Base-by-base conservation (phyloP, 2,113 vertebrate species). In the Leucopsar rothschildi region DNA sequence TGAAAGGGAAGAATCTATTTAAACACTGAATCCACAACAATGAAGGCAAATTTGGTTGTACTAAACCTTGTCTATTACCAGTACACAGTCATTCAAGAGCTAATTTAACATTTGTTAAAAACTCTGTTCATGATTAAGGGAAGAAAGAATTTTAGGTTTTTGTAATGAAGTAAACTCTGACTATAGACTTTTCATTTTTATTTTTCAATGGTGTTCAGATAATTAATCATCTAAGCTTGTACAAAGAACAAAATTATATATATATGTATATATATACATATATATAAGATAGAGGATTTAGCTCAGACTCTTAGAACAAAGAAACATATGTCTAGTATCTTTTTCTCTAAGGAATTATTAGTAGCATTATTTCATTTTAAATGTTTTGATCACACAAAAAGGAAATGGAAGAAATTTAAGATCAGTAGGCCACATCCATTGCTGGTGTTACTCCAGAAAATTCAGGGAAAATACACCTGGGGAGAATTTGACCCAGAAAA, bases 401-500 rank as follows among this genome's bases (percentile, higher is more conserved):
- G 28, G 59, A 96, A 92, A 84, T 45, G 20, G 33, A 88, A 73
- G 27, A 88, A 92, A 94, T 73, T 19, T 77, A 53, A 93, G 47
- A 91, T 93, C 69, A 86, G 56, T 64, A 93, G 82, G 47, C 42
- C 61, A 73, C 55, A 85, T 88, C 64, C 19, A n/a, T 70, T 80
- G 37, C 49, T 86, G 14, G 3, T 82, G 39, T 44, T 91, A 82
- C 24, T 72, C n/a, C 29, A 49, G 53, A 88, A 65, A 87, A 82
- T 71, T 72, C 69, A 92, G n/a, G 10, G 25, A 49, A 68, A 83
- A 88, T 90, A 84, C 37, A n/a, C 61, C 28, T 71, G 68, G 69
- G 86, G 42, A 90, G 64, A 73, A 86, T 91, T 77, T 94, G 87
- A 94, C 91, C 79, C 89, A 93, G 91, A 96, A 96, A 95, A 89